Conservation (phyloP, 2,113 vertebrate genomes). For the Oxyruncus cristatus region DNA sequence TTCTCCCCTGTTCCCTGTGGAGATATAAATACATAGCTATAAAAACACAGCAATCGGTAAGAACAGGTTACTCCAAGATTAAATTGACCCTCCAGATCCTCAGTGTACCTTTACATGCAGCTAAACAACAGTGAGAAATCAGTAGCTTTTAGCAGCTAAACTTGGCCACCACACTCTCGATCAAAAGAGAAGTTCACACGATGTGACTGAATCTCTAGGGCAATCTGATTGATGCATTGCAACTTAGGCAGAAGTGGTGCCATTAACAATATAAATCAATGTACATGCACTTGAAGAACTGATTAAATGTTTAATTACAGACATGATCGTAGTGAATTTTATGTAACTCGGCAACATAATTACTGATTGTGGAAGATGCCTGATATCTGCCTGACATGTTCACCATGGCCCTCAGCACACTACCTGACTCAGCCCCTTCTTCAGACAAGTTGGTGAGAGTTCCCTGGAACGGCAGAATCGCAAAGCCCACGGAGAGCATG, state of each 20-base stretch:
- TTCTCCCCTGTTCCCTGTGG: background rate
- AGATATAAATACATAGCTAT: background rate
- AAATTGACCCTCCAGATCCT: background rate
- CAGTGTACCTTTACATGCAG: background rate
- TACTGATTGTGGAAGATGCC: background rate
- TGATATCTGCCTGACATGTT: background rate
- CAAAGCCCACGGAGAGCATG: background rate
- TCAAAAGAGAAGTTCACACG: rapidly evolving
- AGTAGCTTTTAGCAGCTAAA: background rate
- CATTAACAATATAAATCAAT: background rate
- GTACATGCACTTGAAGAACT: background rate
- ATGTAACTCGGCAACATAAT: background rate
- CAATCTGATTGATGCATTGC: background rate
- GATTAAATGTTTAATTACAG: background rate
- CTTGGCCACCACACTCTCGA: background rate
- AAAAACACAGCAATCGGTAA: background rate
- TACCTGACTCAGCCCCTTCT: background rate
- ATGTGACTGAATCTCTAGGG: background rate
- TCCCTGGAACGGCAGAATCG: background rate
- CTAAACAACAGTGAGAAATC: background rate
- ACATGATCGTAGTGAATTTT: background rate
- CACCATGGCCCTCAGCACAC: background rate
- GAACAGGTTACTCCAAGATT: background rate
- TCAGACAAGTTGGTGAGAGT: background rate
- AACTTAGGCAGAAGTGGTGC: background rate